Base-by-base conservation (phyloP, 2,113 vertebrate species). In the Bufo bufo region DNA sequence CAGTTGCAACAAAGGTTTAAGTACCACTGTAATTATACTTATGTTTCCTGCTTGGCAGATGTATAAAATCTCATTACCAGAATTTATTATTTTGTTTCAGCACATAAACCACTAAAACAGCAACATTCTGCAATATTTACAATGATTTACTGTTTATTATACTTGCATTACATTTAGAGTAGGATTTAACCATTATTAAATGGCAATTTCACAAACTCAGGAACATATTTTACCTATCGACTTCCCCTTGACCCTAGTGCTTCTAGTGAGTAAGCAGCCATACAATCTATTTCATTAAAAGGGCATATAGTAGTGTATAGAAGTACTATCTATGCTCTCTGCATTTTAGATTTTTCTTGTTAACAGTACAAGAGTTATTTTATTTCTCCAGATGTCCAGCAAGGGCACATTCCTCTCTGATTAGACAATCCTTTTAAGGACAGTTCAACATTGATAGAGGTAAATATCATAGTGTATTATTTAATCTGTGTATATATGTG, bases 61-160 rank as follows among this genome's bases (percentile, higher is more conserved):
- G n/a, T 9, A 52, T 17, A 14, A 81, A 84, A 84, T 77, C 11
- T 43, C n/a, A 75, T 85, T 85, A 16, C 13, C 56, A 77, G 56
- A 74, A 49, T 75, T 56, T 77, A 59, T 71, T 85, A 0, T 54
- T 63, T 61, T 45, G 56, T 63, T 49, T 19, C 80, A 82, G 80
- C 43, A 65, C 80, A 82, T 65, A 71, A 84, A 69, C 63, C 49
- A 84, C 49, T 49, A 54, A 61, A 50, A 52, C 43, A 65, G 11
- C 81, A 50, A 54, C 50, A 23, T 84, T 71, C 66, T 69, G 23
- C 33, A 82, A 82, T 63, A 82, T 69, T 52, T 84, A 33, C 49
- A 84, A 82, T 82, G 50, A 52, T 84, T 84, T 84, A 84, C 63
- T 54, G 47, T 71, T 59, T 84, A 69, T 84, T 84, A 43, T 33